phyloP scores from a whole-genome alignment of 1,140 invertebrate genomes.

The Radopholus similis region DNA sequence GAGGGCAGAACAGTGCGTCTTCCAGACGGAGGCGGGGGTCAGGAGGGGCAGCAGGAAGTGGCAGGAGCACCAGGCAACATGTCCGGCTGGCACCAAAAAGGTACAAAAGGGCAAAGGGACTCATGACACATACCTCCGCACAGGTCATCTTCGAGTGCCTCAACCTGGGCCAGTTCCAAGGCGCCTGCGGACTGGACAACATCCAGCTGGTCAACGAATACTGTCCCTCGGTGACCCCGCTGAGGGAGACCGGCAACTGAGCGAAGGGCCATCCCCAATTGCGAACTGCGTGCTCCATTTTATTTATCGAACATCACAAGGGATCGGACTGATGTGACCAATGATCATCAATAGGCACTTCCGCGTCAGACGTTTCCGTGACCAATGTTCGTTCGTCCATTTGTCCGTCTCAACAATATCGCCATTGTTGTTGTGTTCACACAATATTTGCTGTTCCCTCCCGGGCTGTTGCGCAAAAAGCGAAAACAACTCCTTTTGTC shows the following conservation, averaged over 20 bases:
- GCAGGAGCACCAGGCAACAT: slow-evolving; percentile 39
- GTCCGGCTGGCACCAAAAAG: slow-evolving; percentile 46
- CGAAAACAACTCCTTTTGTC: too few species aligned
- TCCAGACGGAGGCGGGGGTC: slow-evolving; percentile 45
- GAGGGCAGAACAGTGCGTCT: slow-evolving; percentile 32
- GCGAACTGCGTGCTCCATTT: too few species aligned
- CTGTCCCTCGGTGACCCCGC: slow-evolving; percentile 29
- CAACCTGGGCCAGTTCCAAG: slow-evolving; percentile 41
- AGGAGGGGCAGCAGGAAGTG: slow-evolving; percentile 39
- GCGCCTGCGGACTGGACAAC: slow-evolving; percentile 48
- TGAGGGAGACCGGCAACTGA: neutral
- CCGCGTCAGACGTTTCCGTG: too few species aligned
- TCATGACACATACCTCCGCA: neutral
- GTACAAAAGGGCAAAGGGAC: neutral
- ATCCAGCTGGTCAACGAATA: slow-evolving; percentile 38
- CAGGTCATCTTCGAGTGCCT: slow-evolving; percentile 52
- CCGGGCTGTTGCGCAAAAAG: too few species aligned
- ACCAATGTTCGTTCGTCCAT: too few species aligned
- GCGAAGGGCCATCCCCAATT: too few species aligned
- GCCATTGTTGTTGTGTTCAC: too few species aligned
- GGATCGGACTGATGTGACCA: too few species aligned
- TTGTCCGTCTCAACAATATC: too few species aligned
- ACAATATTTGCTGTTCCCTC: too few species aligned
- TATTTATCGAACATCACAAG: too few species aligned
- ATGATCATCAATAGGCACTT: too few species aligned